phyloP scores from a whole-genome alignment of 2,797 vertebrate species.

The Steatocranus sp. region DNA sequence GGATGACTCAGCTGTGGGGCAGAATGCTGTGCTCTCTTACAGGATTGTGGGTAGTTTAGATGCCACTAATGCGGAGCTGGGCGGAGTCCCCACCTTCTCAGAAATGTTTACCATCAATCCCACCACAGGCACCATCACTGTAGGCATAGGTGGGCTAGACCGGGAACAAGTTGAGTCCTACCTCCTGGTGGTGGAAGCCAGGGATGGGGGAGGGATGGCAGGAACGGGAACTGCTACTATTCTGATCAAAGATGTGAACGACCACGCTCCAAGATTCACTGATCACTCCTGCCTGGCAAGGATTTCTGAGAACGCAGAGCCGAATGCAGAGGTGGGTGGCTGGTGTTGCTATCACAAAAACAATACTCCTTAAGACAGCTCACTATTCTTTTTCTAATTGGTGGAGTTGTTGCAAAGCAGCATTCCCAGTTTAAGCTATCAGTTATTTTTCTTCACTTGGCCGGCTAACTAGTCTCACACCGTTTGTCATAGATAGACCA shows the following conservation, averaged over 20 bases:
- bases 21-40: conserved; percentile 85
- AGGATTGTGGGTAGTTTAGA: conserved; percentile 77
- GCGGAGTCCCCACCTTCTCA: conserved; percentile 50
- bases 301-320: conserved; percentile 79
- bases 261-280: conserved; percentile 81
- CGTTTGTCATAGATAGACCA: accelerated
- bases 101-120: conserved; percentile 83
- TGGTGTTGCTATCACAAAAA: not conserved
- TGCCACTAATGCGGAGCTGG: conserved; percentile 39
- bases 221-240: conserved; percentile 85
- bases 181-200: conserved; percentile 83
- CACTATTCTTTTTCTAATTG: accelerated
- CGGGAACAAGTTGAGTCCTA: conserved; percentile 81
- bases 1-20: conserved; percentile 83
- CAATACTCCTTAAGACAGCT: not conserved
- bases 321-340: conserved; percentile 71
- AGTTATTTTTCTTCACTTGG: not conserved
- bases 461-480: not conserved
- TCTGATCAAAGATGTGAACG: conserved; percentile 81
- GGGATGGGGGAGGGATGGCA: conserved; percentile 85
- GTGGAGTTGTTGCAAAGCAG: not conserved
- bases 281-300: conserved; percentile 72
- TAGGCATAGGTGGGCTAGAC: conserved; percentile 76
- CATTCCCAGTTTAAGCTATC: not conserved
- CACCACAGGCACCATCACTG: conserved; percentile 78